Base-by-base conservation (phyloP, 2,113 vertebrate genomes). In the Oceanites oceanicus region DNA sequence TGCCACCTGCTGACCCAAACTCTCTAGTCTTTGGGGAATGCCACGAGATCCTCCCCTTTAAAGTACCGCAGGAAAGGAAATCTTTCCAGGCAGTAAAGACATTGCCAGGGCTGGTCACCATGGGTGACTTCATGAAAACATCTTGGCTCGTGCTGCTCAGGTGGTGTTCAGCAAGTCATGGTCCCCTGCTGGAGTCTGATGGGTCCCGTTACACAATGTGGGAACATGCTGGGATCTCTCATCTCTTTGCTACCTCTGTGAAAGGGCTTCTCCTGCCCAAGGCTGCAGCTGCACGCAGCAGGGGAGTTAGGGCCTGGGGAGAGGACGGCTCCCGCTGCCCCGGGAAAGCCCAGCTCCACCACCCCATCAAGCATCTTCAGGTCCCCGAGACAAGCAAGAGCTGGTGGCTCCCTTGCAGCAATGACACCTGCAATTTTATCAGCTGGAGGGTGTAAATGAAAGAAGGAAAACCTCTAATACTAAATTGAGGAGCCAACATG, bases 331-430 rank as follows among this genome's bases (percentile, higher is more conserved):
- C 10, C 30, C 4, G 0, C 15, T 25, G 32, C 40, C 6, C 2
- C 0, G 12, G 26, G 36, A n/a, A 73, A 62, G 38, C 15, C 38
- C 49, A 76, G 27, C n/a, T 15, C 2, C 20, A 32, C 12, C 18
- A 30, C 14, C 13, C 58, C 1, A 0, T 38, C 23, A n/a, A 4
- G 2, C 2, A 0, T 58, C 30, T 32, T 72, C 59, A 63, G 7
- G n/a, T 40, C 38, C 44, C n/a, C 1, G 2, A 73, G 36, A 62
- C 21, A 61, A 76, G 27, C 13, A 62, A 45, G 68, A 88, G 25
- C 34, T 79, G 34, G 38, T 53, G 62, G 20, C 17, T 88, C 6
- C 42, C 40, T 72, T 56, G 42, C 30, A 74, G 34, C 67, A 40
- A 15, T 40, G 29, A 63, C 26, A 40, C 26, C 12, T 65, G n/a